Conservation (phyloP, 1,140 invertebrate species). For the Artemia franciscana region DNA sequence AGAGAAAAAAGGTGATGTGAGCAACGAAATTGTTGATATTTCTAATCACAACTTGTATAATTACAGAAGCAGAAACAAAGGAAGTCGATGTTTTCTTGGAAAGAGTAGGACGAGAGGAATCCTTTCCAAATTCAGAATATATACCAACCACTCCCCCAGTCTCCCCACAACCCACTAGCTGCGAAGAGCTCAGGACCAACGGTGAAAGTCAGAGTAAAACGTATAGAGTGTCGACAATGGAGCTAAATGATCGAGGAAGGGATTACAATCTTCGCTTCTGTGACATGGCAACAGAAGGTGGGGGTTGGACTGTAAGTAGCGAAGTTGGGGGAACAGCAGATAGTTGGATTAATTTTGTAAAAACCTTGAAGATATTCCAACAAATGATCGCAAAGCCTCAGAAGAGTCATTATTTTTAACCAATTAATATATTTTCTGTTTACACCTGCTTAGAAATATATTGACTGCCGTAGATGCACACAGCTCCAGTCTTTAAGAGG, state of each 20-base stretch:
- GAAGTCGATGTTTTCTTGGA: background rate
- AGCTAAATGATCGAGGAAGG: constrained; percentile 7
- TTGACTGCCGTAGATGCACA: too few relatives aligned
- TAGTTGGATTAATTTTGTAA: too few relatives aligned
- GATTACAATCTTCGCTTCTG: constrained; percentile 20
- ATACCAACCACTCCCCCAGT: constrained; percentile 1
- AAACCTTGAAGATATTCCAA: too few relatives aligned
- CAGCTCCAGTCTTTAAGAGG: too few relatives aligned
- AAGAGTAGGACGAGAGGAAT: background rate
- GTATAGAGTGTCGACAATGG: constrained; percentile 7
- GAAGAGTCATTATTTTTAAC: too few relatives aligned
- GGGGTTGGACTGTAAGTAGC: constrained; percentile 24
- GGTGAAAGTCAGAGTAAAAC: constrained; percentile 5
- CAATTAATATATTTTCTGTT: too few relatives aligned
- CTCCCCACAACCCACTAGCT: constrained; percentile 3
- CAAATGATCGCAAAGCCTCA: too few relatives aligned
- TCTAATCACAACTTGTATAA: too few relatives aligned
- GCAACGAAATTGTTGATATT: too few relatives aligned
- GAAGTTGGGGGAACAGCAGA: background rate
- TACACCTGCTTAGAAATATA: too few relatives aligned
- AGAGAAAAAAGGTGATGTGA: too few relatives aligned
- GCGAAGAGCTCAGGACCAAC: constrained; percentile 8
- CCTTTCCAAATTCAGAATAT: background rate
- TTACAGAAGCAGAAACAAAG: background rate
- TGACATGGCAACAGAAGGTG: constrained; percentile 19